Evolutionary conservation across 2,113 vertebrate genomes (phyloP).

Genomic region (Archilochus colubris): DNA sequence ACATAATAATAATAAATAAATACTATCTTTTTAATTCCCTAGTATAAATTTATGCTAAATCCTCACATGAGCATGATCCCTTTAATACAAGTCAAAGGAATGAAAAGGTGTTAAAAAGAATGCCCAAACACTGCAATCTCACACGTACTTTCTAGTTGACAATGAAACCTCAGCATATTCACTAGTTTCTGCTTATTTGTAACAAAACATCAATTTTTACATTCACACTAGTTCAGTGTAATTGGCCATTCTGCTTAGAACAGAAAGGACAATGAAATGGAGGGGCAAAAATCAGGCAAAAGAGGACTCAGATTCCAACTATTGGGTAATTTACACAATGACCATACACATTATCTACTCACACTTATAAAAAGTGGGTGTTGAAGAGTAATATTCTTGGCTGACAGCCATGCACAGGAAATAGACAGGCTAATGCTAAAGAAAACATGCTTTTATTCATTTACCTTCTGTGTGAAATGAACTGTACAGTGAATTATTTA

Average conservation of each 20-base stretch:
- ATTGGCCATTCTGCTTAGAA: neutral
- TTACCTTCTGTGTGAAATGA: conserved; percentile 43
- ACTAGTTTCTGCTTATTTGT: neutral
- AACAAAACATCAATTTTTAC: neutral
- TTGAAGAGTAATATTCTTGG: conserved; percentile 15
- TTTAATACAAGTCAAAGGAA: neutral
- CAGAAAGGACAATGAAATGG: neutral
- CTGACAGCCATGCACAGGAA: neutral
- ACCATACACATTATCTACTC: neutral
- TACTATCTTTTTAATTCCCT: neutral
- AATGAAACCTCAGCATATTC: neutral
- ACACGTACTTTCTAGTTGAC: neutral
- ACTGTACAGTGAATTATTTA: conserved; percentile 33
- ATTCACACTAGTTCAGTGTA: neutral
- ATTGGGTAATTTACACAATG: neutral
- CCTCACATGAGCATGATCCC: neutral
- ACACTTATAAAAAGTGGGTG: neutral
- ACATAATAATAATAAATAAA: too few relatives aligned
- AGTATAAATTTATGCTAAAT: neutral
- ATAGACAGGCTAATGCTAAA: conserved; percentile 28
- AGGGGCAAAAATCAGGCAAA: neutral
- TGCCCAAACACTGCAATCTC: neutral
- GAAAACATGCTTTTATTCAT: conserved; percentile 49
- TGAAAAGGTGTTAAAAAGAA: neutral
- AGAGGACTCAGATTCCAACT: neutral